Base-by-base conservation (phyloP, 2,113 vertebrate species). In the Cephalopholis sonnerati region DNA sequence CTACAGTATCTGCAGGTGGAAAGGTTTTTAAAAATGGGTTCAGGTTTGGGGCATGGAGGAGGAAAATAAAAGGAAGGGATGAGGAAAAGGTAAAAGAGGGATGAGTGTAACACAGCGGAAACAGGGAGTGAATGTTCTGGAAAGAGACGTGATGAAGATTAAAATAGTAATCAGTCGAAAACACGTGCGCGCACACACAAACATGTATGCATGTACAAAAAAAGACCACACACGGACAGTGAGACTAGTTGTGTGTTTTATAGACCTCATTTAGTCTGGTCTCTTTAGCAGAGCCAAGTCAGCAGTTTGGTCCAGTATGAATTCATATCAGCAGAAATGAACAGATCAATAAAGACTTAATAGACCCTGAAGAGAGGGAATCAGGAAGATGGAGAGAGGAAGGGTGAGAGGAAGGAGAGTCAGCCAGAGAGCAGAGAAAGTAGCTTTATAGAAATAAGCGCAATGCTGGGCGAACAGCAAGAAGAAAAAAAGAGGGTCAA, bases 271-370 rank as follows among this genome's bases (percentile, higher is more conserved):
- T 95, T 94, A 93, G 92, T 87, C 82, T 74, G 90, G 89, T 93
- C 87, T 91, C 85, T 93, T 94, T 93, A 94, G 89, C 88, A 90
- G 86, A 73, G 93, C 93, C 79, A 54, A 91, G 93, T 96, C 95
- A 95, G 95, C 95, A 95, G 79, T 94, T 95, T 93, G 83, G 90
- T 82, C 88, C 82, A 51, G 89, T 91, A 95, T 95, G 93, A 95
- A 95, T 95, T 94, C 94, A 95, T 95, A 96, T 96, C 94, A 94
- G 92, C 94, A 93, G 91, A 94, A 95, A 94, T 93, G 93, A 93
- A 89, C 87, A 88, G 93, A 96, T 95, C 94, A 94, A 96, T 95
- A 95, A 93, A 94, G 93, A 93, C 94, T 92, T 95, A 95, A 95
- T 94, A 94, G 94, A 94, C 89, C 92, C 86, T 92, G 91, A 91